These are phyloP conservation scores for Eilema depressum DNA, from an alignment of 2,888 invertebrate species.

Conservation along the genomic window DNA sequence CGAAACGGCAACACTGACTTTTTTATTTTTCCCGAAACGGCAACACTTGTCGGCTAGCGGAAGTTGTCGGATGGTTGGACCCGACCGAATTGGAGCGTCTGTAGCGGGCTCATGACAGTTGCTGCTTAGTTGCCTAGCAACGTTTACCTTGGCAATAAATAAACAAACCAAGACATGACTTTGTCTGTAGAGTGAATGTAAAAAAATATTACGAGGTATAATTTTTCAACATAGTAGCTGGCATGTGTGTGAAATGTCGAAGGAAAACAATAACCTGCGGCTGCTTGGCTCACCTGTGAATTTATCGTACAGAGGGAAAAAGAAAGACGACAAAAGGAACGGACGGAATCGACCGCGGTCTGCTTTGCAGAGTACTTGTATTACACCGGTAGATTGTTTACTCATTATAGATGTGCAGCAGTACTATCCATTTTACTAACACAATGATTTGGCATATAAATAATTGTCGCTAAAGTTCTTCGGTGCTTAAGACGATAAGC, in stretches of 20 bases:
- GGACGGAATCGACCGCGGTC: slow-evolving; percentile 77
- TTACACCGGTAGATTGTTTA: slow-evolving; percentile 67
- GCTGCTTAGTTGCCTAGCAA: slow-evolving; percentile 63
- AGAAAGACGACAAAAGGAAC: slow-evolving; percentile 77
- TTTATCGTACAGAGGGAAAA: slow-evolving; percentile 77
- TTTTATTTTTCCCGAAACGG: too few species aligned
- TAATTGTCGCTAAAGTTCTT: not conserved
- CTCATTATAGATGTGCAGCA: not conserved
- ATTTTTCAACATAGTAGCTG: slow-evolving; percentile 39
- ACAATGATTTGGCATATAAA: not conserved
- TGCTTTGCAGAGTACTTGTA: slow-evolving; percentile 75
- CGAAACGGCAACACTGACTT: too few species aligned
- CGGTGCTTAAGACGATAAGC: not conserved
- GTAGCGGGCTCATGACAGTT: too few species aligned
- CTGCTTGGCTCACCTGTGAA: slow-evolving; percentile 82
- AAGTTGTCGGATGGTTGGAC: too few species aligned
- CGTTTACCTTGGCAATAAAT: slow-evolving; percentile 60
- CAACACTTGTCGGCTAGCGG: too few species aligned
- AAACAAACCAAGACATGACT: slow-evolving; percentile 28
- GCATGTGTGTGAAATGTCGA: slow-evolving; percentile 78
- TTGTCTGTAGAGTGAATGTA: not conserved
- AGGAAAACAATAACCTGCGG: slow-evolving; percentile 78
- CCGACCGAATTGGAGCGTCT: too few species aligned
- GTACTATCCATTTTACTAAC: not conserved
- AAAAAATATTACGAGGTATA: slow-evolving; percentile 17